A percentile compares a stretch with the other conserved stretches of the same genome.
phyloP scores from a whole-genome alignment of 2,797 vertebrate genomes.

The Onychomys arenicola region DNA sequence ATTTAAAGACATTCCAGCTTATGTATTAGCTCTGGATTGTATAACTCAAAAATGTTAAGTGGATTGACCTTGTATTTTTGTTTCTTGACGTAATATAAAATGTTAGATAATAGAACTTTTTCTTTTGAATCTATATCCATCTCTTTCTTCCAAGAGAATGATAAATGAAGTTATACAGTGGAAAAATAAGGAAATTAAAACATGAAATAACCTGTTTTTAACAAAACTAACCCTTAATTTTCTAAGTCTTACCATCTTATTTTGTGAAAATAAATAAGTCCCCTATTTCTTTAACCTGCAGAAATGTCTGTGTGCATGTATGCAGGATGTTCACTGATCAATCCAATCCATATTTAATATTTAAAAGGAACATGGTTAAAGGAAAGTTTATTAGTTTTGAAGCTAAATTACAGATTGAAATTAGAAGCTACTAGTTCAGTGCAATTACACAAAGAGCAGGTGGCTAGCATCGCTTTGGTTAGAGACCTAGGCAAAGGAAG shows the following conservation, averaged over 20 bases:
- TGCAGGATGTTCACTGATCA: background rate
- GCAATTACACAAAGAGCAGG: background rate
- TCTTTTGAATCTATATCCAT: background rate
- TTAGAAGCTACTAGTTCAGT: background rate
- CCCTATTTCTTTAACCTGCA: background rate
- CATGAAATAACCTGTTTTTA: background rate
- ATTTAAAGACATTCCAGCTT: background rate
- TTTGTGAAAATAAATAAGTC: background rate
- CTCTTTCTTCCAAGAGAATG: background rate
- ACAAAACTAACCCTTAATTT: background rate
- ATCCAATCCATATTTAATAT: constrained; percentile 19
- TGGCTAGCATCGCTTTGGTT: background rate
- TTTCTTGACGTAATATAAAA: background rate
- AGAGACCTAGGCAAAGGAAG: background rate
- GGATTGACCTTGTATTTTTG: background rate
- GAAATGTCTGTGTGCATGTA: background rate
- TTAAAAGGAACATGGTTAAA: background rate
- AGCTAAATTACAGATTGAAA: background rate
- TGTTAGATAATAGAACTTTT: background rate
- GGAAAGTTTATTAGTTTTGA: background rate
- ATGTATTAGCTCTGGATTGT: background rate
- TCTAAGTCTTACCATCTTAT: background rate
- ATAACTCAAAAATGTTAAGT: background rate
- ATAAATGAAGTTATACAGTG: background rate
- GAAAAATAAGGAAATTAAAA: background rate